A percentile compares a stretch with the other conserved stretches of the same genome.
Evolutionary conservation across 2,113 vertebrate genomes (phyloP).

Genomic region (Chloebia gouldiae): DNA sequence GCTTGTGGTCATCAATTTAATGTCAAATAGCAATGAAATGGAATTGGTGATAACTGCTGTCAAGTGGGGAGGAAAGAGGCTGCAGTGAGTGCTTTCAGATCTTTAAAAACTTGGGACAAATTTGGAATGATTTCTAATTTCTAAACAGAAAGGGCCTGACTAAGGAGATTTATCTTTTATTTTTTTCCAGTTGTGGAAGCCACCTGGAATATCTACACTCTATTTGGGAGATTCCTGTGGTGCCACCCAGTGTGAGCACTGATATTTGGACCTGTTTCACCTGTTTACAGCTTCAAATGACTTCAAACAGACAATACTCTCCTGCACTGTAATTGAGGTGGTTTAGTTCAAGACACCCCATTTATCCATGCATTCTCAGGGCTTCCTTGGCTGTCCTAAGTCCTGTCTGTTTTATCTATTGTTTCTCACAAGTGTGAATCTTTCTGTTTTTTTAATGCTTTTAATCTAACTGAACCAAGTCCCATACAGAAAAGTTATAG

Average conservation of each 20-base stretch:
- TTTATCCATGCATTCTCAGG: neutral
- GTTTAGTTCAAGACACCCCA: neutral
- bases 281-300: neutral
- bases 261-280: neutral
- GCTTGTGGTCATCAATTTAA: neutral
- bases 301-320: neutral
- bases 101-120: neutral
- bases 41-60: neutral
- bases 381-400: neutral
- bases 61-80: neutral
- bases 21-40: neutral
- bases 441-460: neutral
- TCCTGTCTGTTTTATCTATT: neutral
- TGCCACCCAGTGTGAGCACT: neutral
- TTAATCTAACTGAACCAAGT: neutral
- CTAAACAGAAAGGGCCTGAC: neutral
- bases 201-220: neutral
- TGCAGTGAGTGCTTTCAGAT: neutral
- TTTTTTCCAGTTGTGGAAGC: neutral
- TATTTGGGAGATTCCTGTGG: neutral
- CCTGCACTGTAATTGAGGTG: neutral
- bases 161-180: neutral
- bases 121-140: neutral
- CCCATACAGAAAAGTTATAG: neutral
- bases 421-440: neutral